Base-by-base conservation (phyloP, 1,140 invertebrate species). In the Battus philenor region DNA sequence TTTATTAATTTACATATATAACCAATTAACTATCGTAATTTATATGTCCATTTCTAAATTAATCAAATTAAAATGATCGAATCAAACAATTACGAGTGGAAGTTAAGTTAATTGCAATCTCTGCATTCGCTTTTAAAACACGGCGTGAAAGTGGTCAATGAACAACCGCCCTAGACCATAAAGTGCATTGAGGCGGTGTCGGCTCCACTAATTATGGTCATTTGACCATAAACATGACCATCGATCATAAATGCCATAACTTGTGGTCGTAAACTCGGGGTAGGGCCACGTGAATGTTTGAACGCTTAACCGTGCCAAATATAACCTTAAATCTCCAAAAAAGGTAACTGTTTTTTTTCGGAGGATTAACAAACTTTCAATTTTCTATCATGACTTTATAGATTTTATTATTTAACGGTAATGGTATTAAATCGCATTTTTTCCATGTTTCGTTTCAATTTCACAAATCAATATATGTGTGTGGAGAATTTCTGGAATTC, bases 201-300 rank as follows among this genome's bases (percentile, higher is more conserved):
- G 54, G 52, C 41, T 32, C 30, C 61, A 64, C 75, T 79, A 79
- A 79, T 79, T 79, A 76, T 62, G 63, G 54, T 59, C 70, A 76
- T 76, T 75, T 68, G 63, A 58, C 55, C 68, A 72, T 79, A 79
- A 79, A 79, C 57, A 55, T 68, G 69, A 65, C 63, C 75, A 79
- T 79, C 58, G 59, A 74, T 76, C 75, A 76, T 79, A 79, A 79
- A 79, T 52, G 51, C 62, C 67, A 76, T 74, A 76, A 73, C 70
- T 71, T 43, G 53, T 54, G 60, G 56, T 60, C 59, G 59, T 73
- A 75, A 75, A 72, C 36, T 34, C 24, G 26, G 52, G 53, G 54
- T 55, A 52, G 48, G 22, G 49, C 50, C 48, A 47, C 53, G 51
- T 58, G 47, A 43, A 54, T 36, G 60, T 65, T 62, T 63, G 24